Conservation (phyloP, 1,140 invertebrate species). For the Sitophilus oryzae region DNA sequence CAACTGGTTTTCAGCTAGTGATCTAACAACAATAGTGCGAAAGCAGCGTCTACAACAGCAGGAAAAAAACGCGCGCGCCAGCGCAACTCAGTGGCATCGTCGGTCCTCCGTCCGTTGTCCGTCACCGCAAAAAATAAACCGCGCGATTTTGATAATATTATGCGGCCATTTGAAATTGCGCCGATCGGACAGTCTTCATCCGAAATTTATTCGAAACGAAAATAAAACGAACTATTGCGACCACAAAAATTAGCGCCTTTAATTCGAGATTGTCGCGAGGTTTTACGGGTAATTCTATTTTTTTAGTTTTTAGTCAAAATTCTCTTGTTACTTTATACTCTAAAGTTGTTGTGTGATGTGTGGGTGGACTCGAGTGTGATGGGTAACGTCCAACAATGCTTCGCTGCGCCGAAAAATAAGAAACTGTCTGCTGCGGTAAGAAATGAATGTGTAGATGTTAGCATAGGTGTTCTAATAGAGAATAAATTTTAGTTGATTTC, state of each 20-base stretch:
- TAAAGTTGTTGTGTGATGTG: slow-evolving; percentile 24
- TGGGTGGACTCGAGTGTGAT: slow-evolving; percentile 28
- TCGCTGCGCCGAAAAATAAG: slow-evolving; percentile 32
- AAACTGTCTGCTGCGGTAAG: slow-evolving; percentile 15
- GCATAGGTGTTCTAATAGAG: no score
- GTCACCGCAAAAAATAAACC: slow-evolving; percentile 33
- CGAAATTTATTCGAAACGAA: slow-evolving; percentile 11
- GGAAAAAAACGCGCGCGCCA: slow-evolving; percentile 14
- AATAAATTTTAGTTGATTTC: no score
- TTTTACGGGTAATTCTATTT: slow-evolving; percentile 10
- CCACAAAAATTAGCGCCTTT: no score
- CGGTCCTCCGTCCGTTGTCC: no score
- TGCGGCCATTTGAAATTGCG: slow-evolving; percentile 17
- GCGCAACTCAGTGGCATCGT: neutral
- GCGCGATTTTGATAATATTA: slow-evolving; percentile 24
- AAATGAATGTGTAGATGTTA: no score
- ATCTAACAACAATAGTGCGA: neutral
- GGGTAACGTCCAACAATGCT: slow-evolving; percentile 39
- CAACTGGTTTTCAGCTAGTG: neutral
- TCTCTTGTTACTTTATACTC: neutral
- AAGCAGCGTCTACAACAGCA: no score
- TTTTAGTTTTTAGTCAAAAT: slow-evolving; percentile 1
- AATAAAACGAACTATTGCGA: slow-evolving; percentile 2
- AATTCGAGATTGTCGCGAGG: slow-evolving; percentile 4
- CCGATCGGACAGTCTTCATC: neutral